phyloP scores from a whole-genome alignment of 2,797 vertebrate species.

The Pelodytes ibericus region DNA sequence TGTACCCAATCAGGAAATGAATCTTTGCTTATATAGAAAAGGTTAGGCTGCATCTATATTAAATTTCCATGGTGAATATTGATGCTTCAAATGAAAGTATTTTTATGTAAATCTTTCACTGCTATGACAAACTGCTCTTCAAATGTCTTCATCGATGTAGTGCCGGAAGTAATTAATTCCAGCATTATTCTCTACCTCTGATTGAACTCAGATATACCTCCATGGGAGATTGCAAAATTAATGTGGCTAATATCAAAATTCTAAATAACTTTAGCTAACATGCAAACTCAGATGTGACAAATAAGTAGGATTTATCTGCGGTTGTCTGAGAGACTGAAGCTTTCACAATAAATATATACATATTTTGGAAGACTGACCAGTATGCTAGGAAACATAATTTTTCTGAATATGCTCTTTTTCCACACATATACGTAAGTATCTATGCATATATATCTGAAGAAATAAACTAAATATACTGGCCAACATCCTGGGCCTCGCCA shows the following conservation, averaged over 20 bases:
- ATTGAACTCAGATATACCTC: background rate
- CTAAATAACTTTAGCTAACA: background rate
- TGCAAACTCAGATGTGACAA: background rate
- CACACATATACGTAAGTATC: too few species aligned
- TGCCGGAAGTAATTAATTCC: background rate
- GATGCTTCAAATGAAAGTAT: conserved; percentile 27
- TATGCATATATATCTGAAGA: too few species aligned
- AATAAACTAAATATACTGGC: too few species aligned
- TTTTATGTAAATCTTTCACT: conserved; percentile 7
- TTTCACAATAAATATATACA: too few species aligned
- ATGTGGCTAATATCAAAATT: background rate
- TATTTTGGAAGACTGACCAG: too few species aligned
- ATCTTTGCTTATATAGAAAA: conserved; percentile 45
- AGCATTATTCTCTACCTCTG: background rate
- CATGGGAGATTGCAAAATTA: too few species aligned
- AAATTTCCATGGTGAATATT: conserved; percentile 46
- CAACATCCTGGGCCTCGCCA: too few species aligned
- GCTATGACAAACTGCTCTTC: background rate
- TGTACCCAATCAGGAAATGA: conserved; percentile 29
- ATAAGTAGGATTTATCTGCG: too few species aligned
- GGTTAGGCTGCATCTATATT: conserved; percentile 49
- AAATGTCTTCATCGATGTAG: background rate
- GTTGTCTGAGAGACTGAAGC: too few species aligned
- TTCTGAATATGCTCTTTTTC: too few species aligned
- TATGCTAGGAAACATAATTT: too few species aligned